Conservation (phyloP, 1,140 invertebrate genomes). For the Bombus sylvicola region DNA sequence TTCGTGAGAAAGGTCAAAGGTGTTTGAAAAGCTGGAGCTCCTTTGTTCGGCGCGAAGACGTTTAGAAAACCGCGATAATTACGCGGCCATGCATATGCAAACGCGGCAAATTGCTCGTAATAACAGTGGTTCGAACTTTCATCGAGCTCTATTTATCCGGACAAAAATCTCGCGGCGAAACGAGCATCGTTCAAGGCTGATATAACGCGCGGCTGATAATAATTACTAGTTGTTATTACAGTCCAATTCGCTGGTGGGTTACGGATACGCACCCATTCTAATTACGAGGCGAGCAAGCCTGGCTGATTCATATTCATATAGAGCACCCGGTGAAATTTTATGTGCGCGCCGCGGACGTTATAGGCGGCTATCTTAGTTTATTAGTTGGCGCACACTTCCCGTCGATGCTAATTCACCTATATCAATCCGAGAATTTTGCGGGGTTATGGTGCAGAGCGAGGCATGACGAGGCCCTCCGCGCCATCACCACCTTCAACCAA, state of each 20-base stretch:
- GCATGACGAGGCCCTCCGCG: neutral
- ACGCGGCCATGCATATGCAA: constrained; percentile 14
- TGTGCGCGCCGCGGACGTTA: constrained; percentile 34
- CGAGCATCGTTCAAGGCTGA: constrained; percentile 24
- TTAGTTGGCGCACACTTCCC: constrained; percentile 55
- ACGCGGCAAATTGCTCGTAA: constrained; percentile 22
- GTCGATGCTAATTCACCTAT: constrained; percentile 49
- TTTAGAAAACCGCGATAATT: constrained; percentile 31
- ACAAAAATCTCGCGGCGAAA: constrained; percentile 43
- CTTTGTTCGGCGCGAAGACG: neutral
- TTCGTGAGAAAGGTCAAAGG: neutral
- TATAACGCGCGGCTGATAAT: constrained; percentile 56
- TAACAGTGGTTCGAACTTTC: constrained; percentile 41
- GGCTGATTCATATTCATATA: constrained; percentile 62
- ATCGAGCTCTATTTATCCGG: constrained; percentile 44
- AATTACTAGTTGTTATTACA: constrained; percentile 69
- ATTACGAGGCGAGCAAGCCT: constrained; percentile 48
- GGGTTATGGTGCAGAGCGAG: constrained; percentile 26
- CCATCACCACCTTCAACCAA: neutral
- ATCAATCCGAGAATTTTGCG: constrained; percentile 44
- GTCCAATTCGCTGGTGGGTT: constrained; percentile 66
- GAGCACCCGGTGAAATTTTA: constrained; percentile 44
- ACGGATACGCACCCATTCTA: constrained; percentile 61
- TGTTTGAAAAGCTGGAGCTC: neutral
- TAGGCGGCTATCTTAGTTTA: constrained; percentile 52